Evolutionary conservation across 2,113 vertebrate genomes (phyloP).

Genomic region (Seriola rivoliana): DNA sequence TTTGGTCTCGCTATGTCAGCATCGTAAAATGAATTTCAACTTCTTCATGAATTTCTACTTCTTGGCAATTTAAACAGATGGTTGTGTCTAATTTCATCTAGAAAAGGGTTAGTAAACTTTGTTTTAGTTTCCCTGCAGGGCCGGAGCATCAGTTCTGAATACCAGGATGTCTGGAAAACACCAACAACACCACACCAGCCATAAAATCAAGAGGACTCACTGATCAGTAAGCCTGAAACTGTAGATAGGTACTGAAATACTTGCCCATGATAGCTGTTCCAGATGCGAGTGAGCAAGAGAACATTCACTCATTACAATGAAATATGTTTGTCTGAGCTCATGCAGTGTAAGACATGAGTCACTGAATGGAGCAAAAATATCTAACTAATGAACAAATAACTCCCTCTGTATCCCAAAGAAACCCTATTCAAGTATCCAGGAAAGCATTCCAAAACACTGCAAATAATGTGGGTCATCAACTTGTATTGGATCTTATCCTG

Average conservation of each 20-base stretch:
- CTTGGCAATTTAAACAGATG: conserved; percentile 6
- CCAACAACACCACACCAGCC: not conserved
- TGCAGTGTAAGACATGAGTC: conserved; percentile 10
- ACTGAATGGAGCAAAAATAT: conserved; percentile 23
- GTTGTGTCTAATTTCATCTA: not conserved
- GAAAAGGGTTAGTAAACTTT: not conserved
- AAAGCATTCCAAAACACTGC: conserved; percentile 39
- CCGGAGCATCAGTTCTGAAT: not conserved
- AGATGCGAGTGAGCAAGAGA: conserved; percentile 17
- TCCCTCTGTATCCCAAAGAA: conserved; percentile 22
- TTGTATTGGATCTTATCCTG: conserved; percentile 51
- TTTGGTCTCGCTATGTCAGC: conserved; percentile 14
- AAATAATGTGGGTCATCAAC: conserved; percentile 72
- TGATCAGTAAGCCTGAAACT: conserved; percentile 35
- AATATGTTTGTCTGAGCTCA: conserved; percentile 25
- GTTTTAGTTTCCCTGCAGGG: not conserved
- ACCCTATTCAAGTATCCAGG: conserved; percentile 36
- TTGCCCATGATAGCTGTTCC: conserved; percentile 24
- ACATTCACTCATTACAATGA: conserved; percentile 3
- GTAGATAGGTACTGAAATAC: not conserved
- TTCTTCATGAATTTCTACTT: not conserved
- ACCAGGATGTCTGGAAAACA: conserved; percentile 2
- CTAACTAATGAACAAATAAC: conserved; percentile 40
- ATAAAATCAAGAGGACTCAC: conserved; percentile 23
- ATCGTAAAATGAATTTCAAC: conserved; percentile 6